Percentiles rank a stretch among this genome's conserved stretches.
phyloP scores from a whole-genome alignment of 2,888 invertebrate genomes.

The Helleia helle region DNA sequence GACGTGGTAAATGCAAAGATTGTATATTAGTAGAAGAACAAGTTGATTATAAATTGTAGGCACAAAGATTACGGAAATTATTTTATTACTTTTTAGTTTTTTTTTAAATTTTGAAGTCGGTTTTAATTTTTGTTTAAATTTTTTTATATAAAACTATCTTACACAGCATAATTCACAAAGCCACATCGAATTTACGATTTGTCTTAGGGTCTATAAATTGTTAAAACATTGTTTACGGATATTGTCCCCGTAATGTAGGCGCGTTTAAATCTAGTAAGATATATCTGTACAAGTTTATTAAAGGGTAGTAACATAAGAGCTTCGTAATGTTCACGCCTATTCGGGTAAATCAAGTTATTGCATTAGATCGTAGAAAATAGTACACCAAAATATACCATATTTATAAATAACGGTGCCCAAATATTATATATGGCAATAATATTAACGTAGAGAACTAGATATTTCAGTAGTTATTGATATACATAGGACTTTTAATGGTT shows the following conservation, averaged over 20 bases:
- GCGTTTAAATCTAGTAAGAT: slow-evolving; percentile 8
- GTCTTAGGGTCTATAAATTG: slow-evolving; percentile 9
- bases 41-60: too few relatives aligned
- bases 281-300: slow-evolving; percentile 17
- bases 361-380: slow-evolving; percentile 18
- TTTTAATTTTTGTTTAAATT: too few relatives aligned
- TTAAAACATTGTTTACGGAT: not conserved
- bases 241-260: not conserved
- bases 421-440: slow-evolving; percentile 28
- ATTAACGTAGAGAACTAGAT: slow-evolving; percentile 23
- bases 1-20: too few relatives aligned
- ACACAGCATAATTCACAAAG: slow-evolving; percentile 6
- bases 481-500: not conserved
- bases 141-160: not conserved
- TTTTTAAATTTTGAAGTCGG: too few relatives aligned
- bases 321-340: slow-evolving; percentile 19
- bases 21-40: too few relatives aligned
- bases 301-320: slow-evolving; percentile 20
- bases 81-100: too few relatives aligned
- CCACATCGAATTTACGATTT: slow-evolving; percentile 22
- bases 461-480: slow-evolving; percentile 11
- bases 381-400: slow-evolving; percentile 17
- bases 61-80: too few relatives aligned
- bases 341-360: slow-evolving; percentile 13
- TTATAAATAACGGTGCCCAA: slow-evolving; percentile 24